Evolutionary conservation across 2,113 vertebrate species (phyloP).

Genomic region (Sceloporus tristichus): DNA sequence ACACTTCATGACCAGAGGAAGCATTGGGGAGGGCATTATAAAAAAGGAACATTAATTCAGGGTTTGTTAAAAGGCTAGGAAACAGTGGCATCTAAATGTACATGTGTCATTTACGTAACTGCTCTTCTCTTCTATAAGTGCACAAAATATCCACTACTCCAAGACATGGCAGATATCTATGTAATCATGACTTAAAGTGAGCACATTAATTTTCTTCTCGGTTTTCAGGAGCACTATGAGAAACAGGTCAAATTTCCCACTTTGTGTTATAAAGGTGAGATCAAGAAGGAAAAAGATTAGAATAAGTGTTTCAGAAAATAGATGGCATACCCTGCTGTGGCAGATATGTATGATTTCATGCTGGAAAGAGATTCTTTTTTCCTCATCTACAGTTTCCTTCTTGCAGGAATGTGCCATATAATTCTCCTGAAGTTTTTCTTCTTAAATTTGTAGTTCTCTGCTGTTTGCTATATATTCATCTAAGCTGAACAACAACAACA

Average conservation of each 20-base stretch:
- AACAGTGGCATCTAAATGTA: slow-evolving; percentile 44
- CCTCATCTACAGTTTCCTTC: slow-evolving; percentile 16
- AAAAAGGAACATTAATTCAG: slow-evolving; percentile 35
- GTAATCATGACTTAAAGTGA: slow-evolving; percentile 66
- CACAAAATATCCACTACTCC: slow-evolving; percentile 55
- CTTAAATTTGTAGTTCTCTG: slow-evolving; percentile 6
- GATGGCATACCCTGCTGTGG: slow-evolving; percentile 50
- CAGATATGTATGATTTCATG: slow-evolving; percentile 61
- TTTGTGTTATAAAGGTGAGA: slow-evolving; percentile 60
- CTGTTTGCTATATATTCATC: slow-evolving; percentile 24
- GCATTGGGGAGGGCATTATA: not conserved
- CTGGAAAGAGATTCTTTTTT: not conserved
- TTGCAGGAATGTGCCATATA: not conserved
- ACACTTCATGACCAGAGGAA: slow-evolving; percentile 8
- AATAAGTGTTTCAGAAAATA: slow-evolving; percentile 63
- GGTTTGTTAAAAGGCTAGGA: slow-evolving; percentile 19
- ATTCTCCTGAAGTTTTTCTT: slow-evolving; percentile 14
- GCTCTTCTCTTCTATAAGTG: slow-evolving; percentile 36
- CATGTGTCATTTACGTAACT: slow-evolving; percentile 60
- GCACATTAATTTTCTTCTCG: slow-evolving; percentile 57
- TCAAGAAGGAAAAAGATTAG: slow-evolving; percentile 50
- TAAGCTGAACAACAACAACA: slow-evolving; percentile 35
- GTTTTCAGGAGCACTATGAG: slow-evolving; percentile 56
- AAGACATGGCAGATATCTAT: slow-evolving; percentile 22
- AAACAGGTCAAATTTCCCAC: slow-evolving; percentile 58